Evolutionary conservation across 2,113 vertebrate species (phyloP), one percentile per base, ranked within the genome.

Genomic region (Colius striatus): DNA sequence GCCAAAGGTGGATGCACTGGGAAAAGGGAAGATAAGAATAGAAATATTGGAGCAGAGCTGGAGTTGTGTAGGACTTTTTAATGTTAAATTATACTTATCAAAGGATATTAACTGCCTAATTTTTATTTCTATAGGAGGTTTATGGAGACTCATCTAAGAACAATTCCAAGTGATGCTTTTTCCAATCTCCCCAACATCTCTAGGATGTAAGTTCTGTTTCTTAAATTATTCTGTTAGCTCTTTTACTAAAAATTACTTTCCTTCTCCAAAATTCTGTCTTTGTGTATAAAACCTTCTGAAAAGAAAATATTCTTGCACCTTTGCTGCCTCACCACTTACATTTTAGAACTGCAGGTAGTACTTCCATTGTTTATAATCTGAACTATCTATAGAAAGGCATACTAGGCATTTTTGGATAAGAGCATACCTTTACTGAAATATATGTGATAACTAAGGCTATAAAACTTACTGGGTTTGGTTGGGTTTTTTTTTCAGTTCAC

Each of bases 171-270:
- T 68, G 97, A 95, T 5, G 99, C 98, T 30, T 99, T 99, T 86
- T 97, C 98, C 92, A 98, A 97, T 95, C 97, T 99, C 93, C 98
- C 98, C 95, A 99, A 99, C 97, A 98, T 99, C 95, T 99, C 99
- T 87, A 98, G 98, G 75, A 99, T 99, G 99, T 99, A 98, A 99
- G 99, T 99, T 83, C 85, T 21, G n/a, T 34, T 91, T 94, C 30
- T 63, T 21, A 54, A 45, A 72, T 17, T 95, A 38, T 65, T 89
- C 25, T 67, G 84, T 48, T 34, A 70, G 3, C 10, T 61, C 20
- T 63, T 74, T 65, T 66, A 48, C 51, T 72, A 32, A 81, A 83
- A 82, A 54, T 41, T 19, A 78, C 9, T 72, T 47, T 87, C 6
- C 8, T 67, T 63, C 74, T 83, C 22, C 36, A 65, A 73, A 93